These are phyloP conservation scores for Semnopithecus entellus DNA, from an alignment of 2,113 vertebrate species.

Conservation along the genomic window DNA sequence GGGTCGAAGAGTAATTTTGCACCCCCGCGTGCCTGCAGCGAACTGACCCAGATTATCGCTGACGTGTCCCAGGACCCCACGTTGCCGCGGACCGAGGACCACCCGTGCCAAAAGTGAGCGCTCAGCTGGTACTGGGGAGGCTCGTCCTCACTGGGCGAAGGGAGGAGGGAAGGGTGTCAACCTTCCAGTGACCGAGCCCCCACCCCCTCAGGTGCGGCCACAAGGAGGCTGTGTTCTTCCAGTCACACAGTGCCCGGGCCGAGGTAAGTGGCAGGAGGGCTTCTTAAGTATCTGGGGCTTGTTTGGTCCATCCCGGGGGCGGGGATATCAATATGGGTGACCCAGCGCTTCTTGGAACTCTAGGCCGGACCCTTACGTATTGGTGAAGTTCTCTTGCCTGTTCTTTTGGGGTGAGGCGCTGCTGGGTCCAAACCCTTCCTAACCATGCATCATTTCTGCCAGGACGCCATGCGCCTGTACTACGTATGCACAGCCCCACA, in stretches of 20 bases:
- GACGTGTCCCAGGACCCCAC: constrained; percentile 96
- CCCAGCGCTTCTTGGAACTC: background rate
- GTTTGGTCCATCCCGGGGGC: background rate
- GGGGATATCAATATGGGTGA: background rate
- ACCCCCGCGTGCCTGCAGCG: constrained; percentile 70
- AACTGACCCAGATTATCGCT: constrained; percentile 96
- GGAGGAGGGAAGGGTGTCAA: background rate
- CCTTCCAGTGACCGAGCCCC: background rate
- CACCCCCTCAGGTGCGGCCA: constrained; percentile 89
- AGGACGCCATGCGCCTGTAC: constrained; percentile 96
- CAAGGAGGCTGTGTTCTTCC: constrained; percentile 97
- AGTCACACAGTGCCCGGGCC: constrained; percentile 95
- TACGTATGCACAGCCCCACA: constrained; percentile 96
- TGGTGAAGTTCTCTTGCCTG: background rate
- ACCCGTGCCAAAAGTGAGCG: constrained; percentile 94
- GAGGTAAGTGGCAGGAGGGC: constrained; percentile 84
- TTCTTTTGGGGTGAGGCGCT: background rate
- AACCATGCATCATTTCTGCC: background rate
- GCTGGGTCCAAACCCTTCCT: background rate
- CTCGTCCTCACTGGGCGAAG: background rate
- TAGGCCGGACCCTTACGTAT: background rate
- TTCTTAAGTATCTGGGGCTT: background rate
- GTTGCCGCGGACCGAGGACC: constrained; percentile 93
- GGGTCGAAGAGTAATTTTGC: background rate
- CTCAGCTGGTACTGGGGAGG: accelerated